phyloP scores from a whole-genome alignment of 2,113 vertebrate genomes.

The Acrocephalus kingi region DNA sequence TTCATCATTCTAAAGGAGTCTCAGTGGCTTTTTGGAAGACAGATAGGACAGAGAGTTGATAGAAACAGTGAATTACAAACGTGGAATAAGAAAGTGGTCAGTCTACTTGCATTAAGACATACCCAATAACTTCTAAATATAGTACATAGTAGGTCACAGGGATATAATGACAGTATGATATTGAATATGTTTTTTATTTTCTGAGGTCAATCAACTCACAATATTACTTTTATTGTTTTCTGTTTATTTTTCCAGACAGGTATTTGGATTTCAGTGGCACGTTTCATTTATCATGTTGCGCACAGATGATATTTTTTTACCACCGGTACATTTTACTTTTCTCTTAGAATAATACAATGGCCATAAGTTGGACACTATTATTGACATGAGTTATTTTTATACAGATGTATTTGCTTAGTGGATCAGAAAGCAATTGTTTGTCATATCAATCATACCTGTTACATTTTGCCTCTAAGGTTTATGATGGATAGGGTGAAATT shows the following conservation, averaged over 20 bases:
- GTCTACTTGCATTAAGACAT: neutral
- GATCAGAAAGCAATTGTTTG: constrained; percentile 10
- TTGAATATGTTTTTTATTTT: neutral
- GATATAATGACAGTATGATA: neutral
- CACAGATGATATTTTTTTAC: neutral
- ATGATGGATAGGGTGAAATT: neutral
- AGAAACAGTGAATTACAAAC: neutral
- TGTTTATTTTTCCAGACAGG: neutral
- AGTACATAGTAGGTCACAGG: neutral
- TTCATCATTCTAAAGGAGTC: neutral
- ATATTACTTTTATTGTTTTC: neutral
- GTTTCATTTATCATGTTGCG: neutral
- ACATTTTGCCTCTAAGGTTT: neutral
- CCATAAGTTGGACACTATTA: neutral
- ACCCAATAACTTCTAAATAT: neutral
- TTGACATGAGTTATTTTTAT: neutral
- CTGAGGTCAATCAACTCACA: neutral
- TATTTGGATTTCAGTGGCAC: neutral
- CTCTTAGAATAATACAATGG: neutral
- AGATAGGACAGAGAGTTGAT: neutral
- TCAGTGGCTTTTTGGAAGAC: neutral
- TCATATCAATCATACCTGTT: neutral
- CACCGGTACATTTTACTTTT: neutral
- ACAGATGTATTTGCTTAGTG: neutral
- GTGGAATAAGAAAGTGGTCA: neutral